Evolutionary conservation across 1,140 invertebrate genomes (phyloP), one percentile per base, ranked within the genome.

Genomic region (Heliconius eleuchia): DNA sequence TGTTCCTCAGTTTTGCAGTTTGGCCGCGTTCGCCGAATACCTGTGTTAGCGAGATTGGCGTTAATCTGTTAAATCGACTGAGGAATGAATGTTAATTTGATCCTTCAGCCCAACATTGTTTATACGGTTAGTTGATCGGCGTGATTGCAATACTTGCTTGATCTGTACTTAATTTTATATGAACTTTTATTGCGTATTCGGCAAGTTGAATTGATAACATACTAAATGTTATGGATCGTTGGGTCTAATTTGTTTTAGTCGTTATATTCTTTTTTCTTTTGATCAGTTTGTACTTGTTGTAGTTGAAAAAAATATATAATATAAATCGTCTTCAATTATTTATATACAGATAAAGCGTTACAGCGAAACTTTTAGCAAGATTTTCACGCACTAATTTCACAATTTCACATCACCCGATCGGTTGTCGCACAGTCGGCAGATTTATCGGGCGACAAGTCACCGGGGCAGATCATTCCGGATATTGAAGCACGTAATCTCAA

Each of bases 401-500:
- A 18, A 18, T 46, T 13, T 52, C 50, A 80, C 77, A 82, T 82
- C 42, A 78, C 9, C 39, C 78, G 83, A 87, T 76, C 66, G 30
- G 46, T 81, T 77, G 19, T 27, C 82, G 74, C 85, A 72, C 37
- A 52, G 82, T 87, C 80, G 73, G 50, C 42, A 80, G 83, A 86
- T 81, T 82, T 74, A 82, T 85, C 82, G 66, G 60, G 71, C 78
- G 71, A 84, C 80, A 70, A 73, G 81, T 83, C 83, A 80, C 82
- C 76, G 85, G 80, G 78, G 73, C 85, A 85, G 85, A 88, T 89
- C 86, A 86, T 85, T 84, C 92, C 91, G 92, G 92, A 94, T 94
- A 94, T 94, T 94, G 90, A 87, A 93, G 89, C 92, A 94, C 92
- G 91, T 94, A 92, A 94, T 94, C 91, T 92, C 88, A 88, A 89